phyloP scores from a whole-genome alignment of 1,140 invertebrate species.

The Pogonus chalceus region DNA sequence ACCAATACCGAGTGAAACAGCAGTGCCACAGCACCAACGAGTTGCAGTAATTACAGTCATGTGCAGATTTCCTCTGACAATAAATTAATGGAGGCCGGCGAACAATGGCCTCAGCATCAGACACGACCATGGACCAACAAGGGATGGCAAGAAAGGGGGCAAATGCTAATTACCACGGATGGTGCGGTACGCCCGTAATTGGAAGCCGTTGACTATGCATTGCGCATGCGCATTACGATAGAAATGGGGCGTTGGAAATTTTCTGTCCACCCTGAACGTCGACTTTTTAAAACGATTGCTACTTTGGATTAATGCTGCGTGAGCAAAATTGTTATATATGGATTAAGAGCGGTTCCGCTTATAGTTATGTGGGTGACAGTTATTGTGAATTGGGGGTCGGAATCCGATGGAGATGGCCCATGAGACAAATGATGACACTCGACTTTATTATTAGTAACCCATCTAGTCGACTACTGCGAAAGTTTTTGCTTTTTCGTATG shows the following conservation, averaged over 20 bases:
- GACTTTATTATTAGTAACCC: no score
- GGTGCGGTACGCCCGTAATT: neutral
- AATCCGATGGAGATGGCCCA: neutral
- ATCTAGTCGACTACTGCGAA: no score
- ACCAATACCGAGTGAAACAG: neutral
- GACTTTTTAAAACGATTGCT: neutral
- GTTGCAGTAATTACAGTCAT: conserved; percentile 3
- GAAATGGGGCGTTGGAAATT: neutral
- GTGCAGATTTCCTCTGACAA: neutral
- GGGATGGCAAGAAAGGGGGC: neutral
- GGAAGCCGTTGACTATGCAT: neutral
- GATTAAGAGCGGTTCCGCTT: neutral
- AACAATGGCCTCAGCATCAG: neutral
- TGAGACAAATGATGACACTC: no score
- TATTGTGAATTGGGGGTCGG: neutral
- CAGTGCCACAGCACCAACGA: no score
- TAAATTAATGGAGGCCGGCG: neutral
- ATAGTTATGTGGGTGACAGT: neutral
- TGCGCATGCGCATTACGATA: neutral
- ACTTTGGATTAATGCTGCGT: neutral
- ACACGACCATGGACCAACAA: no score
- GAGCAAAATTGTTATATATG: neutral
- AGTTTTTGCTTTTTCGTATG: no score
- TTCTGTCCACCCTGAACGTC: neutral
- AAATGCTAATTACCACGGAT: neutral